These are phyloP conservation scores for Eucidaris tribuloides DNA, from an alignment of 35 echinoderm and acorn worm genomes.

Conservation along the genomic window DNA sequence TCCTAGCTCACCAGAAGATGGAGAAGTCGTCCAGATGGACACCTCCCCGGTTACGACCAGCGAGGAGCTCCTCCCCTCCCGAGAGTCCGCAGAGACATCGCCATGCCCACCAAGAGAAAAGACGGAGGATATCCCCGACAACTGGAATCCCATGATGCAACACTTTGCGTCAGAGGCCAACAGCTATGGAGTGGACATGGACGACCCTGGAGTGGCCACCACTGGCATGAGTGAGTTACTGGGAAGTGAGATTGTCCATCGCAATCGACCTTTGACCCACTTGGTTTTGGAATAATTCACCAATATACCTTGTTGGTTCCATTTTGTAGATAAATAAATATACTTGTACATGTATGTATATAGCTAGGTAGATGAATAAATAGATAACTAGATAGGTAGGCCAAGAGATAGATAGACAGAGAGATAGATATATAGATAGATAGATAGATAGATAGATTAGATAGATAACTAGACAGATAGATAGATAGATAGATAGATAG, in stretches of 20 bases:
- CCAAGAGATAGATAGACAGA: too few relatives aligned
- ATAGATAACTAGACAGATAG: too few relatives aligned
- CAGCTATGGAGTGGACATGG: conserved; percentile 63
- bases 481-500: too few relatives aligned
- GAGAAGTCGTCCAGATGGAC: too few relatives aligned
- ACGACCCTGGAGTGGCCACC: conserved; percentile 58
- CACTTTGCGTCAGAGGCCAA: conserved; percentile 56
- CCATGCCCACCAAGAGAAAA: background rate
- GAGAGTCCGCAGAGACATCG: too few relatives aligned
- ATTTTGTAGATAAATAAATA: background rate
- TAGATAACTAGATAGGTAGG: too few relatives aligned
- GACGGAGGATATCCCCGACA: background rate
- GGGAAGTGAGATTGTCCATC: background rate
- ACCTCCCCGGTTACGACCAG: too few relatives aligned
- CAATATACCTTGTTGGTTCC: background rate
- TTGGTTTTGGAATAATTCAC: too few relatives aligned
- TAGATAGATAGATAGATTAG: too few relatives aligned
- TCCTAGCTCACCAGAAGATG: too few relatives aligned
- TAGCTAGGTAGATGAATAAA: background rate
- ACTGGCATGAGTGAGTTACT: conserved; percentile 55
- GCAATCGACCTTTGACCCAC: background rate
- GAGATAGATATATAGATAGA: too few relatives aligned
- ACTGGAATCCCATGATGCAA: conserved; percentile 64
- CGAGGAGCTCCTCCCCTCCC: too few relatives aligned
- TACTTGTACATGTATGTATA: background rate